Conservation (phyloP, 2,113 vertebrate species). For the Zeus faber region DNA sequence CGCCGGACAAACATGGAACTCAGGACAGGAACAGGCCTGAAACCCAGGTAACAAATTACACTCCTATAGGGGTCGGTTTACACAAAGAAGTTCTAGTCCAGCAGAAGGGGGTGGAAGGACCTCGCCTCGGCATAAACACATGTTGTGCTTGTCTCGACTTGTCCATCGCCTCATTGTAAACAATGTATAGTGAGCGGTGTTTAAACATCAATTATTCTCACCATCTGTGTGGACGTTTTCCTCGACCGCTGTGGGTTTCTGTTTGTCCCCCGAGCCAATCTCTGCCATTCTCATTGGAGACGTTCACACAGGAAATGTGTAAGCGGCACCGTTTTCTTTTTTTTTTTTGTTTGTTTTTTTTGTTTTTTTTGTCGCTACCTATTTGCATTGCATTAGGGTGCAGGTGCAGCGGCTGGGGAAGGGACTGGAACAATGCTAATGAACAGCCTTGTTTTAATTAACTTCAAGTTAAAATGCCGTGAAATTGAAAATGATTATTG, state of each 20-base stretch:
- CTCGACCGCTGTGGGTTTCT: constrained; percentile 22
- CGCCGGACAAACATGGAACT: no score
- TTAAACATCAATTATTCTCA: constrained; percentile 9
- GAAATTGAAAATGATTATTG: constrained; percentile 82
- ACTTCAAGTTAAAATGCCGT: constrained; percentile 79
- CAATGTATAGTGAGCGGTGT: constrained; percentile 15
- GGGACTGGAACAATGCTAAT: constrained; percentile 67
- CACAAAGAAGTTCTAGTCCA: no score
- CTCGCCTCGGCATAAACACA: no score
- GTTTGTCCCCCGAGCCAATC: constrained; percentile 32
- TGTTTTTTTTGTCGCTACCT: constrained; percentile 42
- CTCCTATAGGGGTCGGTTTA: no score
- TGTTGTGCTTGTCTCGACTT: not conserved
- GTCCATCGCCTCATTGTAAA: constrained; percentile 7
- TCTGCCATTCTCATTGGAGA: constrained; percentile 40
- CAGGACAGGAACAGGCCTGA: no score
- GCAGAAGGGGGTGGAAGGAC: no score
- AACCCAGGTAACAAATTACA: no score
- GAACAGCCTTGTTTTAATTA: constrained; percentile 78
- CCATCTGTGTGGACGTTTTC: constrained; percentile 25
- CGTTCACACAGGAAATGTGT: constrained; percentile 38
- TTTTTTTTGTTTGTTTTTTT: constrained; percentile 33
- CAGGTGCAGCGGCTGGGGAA: constrained; percentile 60
- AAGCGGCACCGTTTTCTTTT: constrained; percentile 42
- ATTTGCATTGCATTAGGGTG: constrained; percentile 64